These are phyloP conservation scores for Orientallactaga bullata DNA, from an alignment of 2,113 vertebrate genomes.

Conservation along the genomic window DNA sequence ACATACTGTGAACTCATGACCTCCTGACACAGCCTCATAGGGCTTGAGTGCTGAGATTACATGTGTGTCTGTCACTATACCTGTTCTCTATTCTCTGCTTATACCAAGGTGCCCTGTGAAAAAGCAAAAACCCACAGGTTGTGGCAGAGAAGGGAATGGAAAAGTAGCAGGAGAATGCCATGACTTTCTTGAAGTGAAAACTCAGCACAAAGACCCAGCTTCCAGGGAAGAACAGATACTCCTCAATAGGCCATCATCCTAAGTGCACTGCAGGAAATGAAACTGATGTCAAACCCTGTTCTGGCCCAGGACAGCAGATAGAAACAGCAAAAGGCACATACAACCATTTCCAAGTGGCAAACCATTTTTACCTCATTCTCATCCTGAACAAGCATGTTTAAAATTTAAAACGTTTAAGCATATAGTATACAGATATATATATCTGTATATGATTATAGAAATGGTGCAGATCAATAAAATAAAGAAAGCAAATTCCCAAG, in stretches of 20 bases:
- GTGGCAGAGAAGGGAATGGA: too few relatives aligned
- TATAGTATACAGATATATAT: too few relatives aligned
- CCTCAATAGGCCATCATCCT: not conserved
- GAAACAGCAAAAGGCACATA: too few relatives aligned
- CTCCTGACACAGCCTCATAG: not conserved
- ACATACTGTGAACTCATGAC: not conserved
- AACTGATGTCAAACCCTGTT: too few relatives aligned
- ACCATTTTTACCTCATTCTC: not conserved
- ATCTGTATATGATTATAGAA: too few relatives aligned
- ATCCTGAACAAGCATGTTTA: not conserved
- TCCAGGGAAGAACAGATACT: too few relatives aligned
- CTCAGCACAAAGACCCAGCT: not conserved
- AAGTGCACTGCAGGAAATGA: not conserved
- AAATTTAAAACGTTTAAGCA: not conserved
- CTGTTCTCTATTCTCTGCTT: not conserved
- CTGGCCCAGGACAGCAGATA: too few relatives aligned
- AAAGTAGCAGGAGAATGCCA: not conserved
- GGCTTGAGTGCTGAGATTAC: not conserved
- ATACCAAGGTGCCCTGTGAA: not conserved
- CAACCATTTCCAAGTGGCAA: not conserved
- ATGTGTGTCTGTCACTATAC: too few relatives aligned
- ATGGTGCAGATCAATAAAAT: not conserved
- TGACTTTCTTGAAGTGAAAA: not conserved
- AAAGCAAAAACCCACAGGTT: not conserved
- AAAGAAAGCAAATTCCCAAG: not conserved